A percentile compares a stretch with the other conserved stretches of the same genome.
phyloP scores from a whole-genome alignment of 1,140 invertebrate species.

The Drosophila dunni region DNA sequence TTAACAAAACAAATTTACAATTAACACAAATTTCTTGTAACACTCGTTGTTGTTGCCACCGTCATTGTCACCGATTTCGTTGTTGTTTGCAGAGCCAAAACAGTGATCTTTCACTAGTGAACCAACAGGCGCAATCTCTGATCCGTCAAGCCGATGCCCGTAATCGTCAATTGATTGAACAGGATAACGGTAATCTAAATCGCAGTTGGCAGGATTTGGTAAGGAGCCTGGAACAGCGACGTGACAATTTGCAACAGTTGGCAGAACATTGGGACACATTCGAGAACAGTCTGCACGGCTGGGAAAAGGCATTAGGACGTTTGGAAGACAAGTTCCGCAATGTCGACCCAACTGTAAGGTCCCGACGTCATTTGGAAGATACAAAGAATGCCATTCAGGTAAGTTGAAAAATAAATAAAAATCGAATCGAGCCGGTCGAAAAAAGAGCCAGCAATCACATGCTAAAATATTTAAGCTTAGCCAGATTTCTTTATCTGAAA shows the following conservation, averaged over 20 bases:
- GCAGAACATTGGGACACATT: constrained; percentile 92
- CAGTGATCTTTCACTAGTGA: constrained; percentile 85
- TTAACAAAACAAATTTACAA: constrained; percentile 4
- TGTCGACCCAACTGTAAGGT: constrained; percentile 90
- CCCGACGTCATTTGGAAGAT: constrained; percentile 89
- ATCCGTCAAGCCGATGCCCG: constrained; percentile 87
- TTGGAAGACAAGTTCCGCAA: constrained; percentile 90
- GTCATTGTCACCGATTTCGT: not conserved
- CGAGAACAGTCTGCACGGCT: constrained; percentile 88
- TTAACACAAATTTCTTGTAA: constrained; percentile 2
- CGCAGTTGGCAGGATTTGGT: constrained; percentile 91
- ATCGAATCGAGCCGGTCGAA: too few species aligned
- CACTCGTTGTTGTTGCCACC: not conserved
- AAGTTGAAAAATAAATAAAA: constrained; percentile 38
- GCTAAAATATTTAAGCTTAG: too few species aligned
- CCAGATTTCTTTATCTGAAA: too few species aligned
- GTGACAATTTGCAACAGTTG: constrained; percentile 87
- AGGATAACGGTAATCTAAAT: constrained; percentile 87
- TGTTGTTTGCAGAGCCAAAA: constrained; percentile 72
- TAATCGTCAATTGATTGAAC: constrained; percentile 88
- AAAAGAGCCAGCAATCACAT: too few species aligned
- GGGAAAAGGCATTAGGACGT: constrained; percentile 87
- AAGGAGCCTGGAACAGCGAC: constrained; percentile 88
- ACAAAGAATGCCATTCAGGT: constrained; percentile 90
- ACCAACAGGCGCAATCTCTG: constrained; percentile 88